Evolutionary conservation across 2,888 invertebrate species (phyloP).

Genomic region (Dioctria linearis): DNA sequence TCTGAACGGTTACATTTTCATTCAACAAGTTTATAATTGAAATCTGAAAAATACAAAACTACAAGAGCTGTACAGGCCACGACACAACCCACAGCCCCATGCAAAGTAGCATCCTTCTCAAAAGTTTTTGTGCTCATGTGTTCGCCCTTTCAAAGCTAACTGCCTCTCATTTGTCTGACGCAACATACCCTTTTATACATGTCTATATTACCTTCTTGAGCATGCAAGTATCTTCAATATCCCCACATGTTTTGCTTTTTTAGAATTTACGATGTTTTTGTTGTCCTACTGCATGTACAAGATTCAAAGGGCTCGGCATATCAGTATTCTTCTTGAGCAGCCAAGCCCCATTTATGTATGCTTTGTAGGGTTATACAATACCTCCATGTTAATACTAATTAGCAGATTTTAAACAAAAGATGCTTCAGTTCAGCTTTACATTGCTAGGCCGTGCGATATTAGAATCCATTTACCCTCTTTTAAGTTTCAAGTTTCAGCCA

Average conservation of each 20-base stretch:
- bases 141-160: conserved; percentile 33
- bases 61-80: background rate
- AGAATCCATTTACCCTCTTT: conserved; percentile 47
- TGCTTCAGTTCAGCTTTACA: conserved; percentile 55
- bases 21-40: conserved; percentile 44
- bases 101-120: conserved; percentile 31
- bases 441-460: conserved; percentile 41
- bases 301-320: conserved; percentile 56
- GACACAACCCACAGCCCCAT: background rate
- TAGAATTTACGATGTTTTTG: conserved; percentile 56
- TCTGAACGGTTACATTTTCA: conserved; percentile 39
- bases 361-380: conserved; percentile 55
- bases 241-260: conserved; percentile 57
- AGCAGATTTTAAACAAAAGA: conserved; percentile 59
- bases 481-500: conserved; percentile 56
- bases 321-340: conserved; percentile 53
- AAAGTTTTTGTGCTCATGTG: conserved; percentile 14
- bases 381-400: conserved; percentile 58
- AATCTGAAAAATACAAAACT: conserved; percentile 45
- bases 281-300: conserved; percentile 56
- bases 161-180: conserved; percentile 46
- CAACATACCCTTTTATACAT: conserved; percentile 37
- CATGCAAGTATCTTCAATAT: conserved; percentile 40
- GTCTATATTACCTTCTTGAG: conserved; percentile 46
- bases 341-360: conserved; percentile 53